These are phyloP conservation scores for Diarsia rubi DNA, from an alignment of 2,888 invertebrate genomes.

Conservation along the genomic window DNA sequence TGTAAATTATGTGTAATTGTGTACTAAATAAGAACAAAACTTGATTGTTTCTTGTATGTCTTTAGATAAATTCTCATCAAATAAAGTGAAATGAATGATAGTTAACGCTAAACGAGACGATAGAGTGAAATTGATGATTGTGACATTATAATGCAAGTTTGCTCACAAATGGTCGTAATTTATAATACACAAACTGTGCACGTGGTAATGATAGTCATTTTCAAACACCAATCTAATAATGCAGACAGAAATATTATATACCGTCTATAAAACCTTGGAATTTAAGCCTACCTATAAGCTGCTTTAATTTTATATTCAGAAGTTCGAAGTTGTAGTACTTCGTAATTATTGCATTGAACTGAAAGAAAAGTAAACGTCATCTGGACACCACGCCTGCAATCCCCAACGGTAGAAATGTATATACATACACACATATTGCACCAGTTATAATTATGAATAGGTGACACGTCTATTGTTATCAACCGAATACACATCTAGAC, in stretches of 20 bases:
- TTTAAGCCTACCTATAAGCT: neutral
- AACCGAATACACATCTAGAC: too few species aligned
- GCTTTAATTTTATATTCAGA: neutral
- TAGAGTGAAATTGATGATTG: slow-evolving; percentile 35
- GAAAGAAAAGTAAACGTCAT: neutral
- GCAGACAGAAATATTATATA: neutral
- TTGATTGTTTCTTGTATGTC: neutral
- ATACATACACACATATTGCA: too few species aligned
- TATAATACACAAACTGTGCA: neutral
- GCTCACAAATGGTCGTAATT: slow-evolving; percentile 3
- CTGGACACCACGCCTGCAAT: neutral
- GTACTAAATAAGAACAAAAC: neutral
- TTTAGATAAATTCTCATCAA: slow-evolving; percentile 26
- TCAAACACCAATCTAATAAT: neutral
- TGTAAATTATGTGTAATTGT: neutral
- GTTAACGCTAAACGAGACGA: neutral
- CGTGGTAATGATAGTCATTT: neutral
- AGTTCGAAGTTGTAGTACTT: neutral
- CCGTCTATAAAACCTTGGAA: neutral
- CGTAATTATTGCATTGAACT: neutral
- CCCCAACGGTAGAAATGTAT: too few species aligned
- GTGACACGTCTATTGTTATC: too few species aligned
- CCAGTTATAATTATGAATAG: too few species aligned
- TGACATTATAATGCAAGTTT: slow-evolving; percentile 32
- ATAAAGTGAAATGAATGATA: slow-evolving; percentile 31